These are phyloP conservation scores for Sarcophaga peregrina DNA, from an alignment of 1,140 invertebrate species.

Conservation along the genomic window DNA sequence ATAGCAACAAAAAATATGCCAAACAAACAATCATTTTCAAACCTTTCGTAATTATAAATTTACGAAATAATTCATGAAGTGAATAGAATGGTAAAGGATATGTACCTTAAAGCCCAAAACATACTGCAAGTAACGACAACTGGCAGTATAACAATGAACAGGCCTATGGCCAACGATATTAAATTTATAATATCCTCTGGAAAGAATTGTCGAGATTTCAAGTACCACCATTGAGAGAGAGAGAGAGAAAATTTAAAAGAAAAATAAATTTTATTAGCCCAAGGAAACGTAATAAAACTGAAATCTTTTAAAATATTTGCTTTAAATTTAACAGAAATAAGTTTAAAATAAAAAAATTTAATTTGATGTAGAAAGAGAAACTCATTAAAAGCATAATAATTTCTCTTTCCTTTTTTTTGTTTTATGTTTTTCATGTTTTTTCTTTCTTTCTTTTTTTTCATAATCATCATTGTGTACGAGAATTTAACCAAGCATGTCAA, in stretches of 20 bases:
- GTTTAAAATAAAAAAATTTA: too few relatives aligned
- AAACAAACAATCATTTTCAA: constrained; percentile 19
- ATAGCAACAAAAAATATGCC: too few relatives aligned
- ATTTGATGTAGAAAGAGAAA: too few relatives aligned
- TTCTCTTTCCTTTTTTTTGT: too few relatives aligned
- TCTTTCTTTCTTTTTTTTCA: too few relatives aligned
- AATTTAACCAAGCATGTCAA: constrained; percentile 16
- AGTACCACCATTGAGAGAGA: background rate
- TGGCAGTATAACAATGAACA: constrained; percentile 58
- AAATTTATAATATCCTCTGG: constrained; percentile 35
- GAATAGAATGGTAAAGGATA: background rate
- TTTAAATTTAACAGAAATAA: too few relatives aligned
- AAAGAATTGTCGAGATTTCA: background rate
- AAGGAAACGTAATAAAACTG: too few relatives aligned
- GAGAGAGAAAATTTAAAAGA: too few relatives aligned
- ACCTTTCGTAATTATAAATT: background rate
- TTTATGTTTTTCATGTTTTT: too few relatives aligned
- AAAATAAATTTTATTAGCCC: too few relatives aligned
- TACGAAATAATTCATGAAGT: background rate
- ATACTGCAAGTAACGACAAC: constrained; percentile 55
- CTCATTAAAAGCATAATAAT: too few relatives aligned
- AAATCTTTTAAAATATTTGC: too few relatives aligned
- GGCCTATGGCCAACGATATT: constrained; percentile 45
- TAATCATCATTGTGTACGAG: background rate
- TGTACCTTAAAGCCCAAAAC: constrained; percentile 59